A percentile compares a stretch with the other conserved stretches of the same genome.
These are phyloP conservation scores for Caenorhabditis macrosperma DNA, from an alignment of 2,888 invertebrate species.

Conservation along the genomic window DNA sequence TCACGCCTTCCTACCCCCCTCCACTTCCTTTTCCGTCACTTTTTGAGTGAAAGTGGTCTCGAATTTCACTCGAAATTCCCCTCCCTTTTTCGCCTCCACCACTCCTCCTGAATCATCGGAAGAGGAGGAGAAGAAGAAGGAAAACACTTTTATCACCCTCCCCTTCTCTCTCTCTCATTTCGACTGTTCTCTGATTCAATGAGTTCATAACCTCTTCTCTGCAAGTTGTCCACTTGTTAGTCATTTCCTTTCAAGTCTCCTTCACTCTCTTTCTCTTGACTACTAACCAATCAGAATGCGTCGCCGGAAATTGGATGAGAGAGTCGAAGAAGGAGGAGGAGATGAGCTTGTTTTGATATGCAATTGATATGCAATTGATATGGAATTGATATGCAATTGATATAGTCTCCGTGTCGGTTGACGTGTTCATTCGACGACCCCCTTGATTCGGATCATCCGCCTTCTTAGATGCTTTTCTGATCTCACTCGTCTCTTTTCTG, in stretches of 20 bases:
- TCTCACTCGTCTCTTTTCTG: too few species aligned
- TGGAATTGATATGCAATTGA: too few species aligned
- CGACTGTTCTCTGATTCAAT: not conserved
- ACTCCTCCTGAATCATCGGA: too few species aligned
- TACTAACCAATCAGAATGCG: not conserved
- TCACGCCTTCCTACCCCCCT: conserved; percentile 16
- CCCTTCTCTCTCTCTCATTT: not conserved
- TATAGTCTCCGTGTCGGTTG: too few species aligned
- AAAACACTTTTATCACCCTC: not conserved
- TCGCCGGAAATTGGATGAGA: conserved; percentile 28
- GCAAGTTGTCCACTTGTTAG: not conserved
- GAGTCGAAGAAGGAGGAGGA: not conserved
- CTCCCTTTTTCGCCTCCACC: not conserved
- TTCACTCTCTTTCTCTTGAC: not conserved
- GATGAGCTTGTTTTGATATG: not conserved
- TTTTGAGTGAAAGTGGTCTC: conserved; percentile 12
- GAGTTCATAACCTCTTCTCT: not conserved
- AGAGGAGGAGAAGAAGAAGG: not conserved
- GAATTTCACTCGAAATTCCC: conserved; percentile 34
- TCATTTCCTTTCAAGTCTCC: not conserved
- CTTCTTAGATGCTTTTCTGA: too few species aligned
- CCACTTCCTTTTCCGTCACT: conserved; percentile 4
- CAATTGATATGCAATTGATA: not conserved
- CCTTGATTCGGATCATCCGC: too few species aligned
- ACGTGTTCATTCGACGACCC: too few species aligned